Percentiles rank a stretch among this genome's conserved stretches.
Conservation (phyloP, 2,888 invertebrate species). For the Himalopsyche japonica region DNA sequence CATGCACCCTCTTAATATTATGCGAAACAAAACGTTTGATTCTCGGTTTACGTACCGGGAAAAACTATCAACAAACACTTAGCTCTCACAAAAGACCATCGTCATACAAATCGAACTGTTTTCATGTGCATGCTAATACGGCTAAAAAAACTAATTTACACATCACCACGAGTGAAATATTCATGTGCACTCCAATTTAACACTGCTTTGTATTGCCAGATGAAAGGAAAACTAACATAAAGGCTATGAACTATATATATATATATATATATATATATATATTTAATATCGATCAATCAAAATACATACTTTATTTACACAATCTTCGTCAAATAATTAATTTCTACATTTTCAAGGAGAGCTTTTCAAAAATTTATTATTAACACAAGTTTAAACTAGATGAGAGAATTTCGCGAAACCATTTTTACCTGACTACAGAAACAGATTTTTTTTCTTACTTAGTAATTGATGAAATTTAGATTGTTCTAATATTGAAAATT, state of each 20-base stretch:
- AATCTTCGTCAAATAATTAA: too few relatives aligned
- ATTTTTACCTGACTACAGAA: too few relatives aligned
- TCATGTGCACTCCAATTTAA: not conserved
- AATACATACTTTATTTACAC: too few relatives aligned
- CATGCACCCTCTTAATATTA: not conserved
- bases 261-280: too few relatives aligned
- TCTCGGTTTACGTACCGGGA: conserved; percentile 6
- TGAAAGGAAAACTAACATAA: not conserved
- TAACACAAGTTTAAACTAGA: too few relatives aligned
- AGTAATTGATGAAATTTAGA: too few relatives aligned
- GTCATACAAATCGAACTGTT: conserved; percentile 18
- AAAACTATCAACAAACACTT: conserved; percentile 27
- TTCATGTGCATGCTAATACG: not conserved
- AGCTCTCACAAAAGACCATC: conserved; percentile 7
- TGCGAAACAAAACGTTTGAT: not conserved
- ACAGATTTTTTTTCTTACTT: too few relatives aligned
- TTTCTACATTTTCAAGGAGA: too few relatives aligned
- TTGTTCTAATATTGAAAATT: too few relatives aligned
- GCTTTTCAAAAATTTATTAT: too few relatives aligned
- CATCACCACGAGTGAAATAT: not conserved
- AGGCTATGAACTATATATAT: not conserved
- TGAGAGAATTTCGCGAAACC: too few relatives aligned
- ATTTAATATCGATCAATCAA: too few relatives aligned
- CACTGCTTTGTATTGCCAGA: not conserved
- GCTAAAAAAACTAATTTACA: not conserved